Percentiles rank a stretch among this genome's conserved stretches.
These are phyloP conservation scores for Sapayoa aenigma DNA, from an alignment of 2,113 vertebrate species.

Conservation along the genomic window DNA sequence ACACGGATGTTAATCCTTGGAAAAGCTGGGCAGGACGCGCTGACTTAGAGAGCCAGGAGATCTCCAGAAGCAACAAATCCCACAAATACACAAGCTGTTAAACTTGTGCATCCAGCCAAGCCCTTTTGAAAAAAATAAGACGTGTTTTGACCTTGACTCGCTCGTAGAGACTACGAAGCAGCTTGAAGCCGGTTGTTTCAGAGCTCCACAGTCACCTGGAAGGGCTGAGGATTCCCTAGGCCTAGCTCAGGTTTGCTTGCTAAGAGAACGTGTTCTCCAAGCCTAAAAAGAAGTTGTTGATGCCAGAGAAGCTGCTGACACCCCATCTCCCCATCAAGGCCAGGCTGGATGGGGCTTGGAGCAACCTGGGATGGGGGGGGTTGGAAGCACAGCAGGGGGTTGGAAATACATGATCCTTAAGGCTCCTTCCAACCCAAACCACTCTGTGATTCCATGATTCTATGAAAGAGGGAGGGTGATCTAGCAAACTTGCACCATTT, in stretches of 20 bases:
- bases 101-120: not conserved
- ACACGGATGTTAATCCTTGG: not conserved
- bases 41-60: not conserved
- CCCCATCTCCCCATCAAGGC: not conserved
- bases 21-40: not conserved
- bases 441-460: not conserved
- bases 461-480: not conserved
- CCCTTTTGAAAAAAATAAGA: not conserved
- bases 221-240: not conserved
- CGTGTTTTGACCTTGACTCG: not conserved
- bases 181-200: not conserved
- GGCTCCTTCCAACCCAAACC: not conserved
- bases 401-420: not conserved
- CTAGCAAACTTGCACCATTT: not conserved
- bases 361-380: not conserved
- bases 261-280: not conserved
- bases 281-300: not conserved
- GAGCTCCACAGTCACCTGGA: not conserved
- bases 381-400: no score
- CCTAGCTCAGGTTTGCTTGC: not conserved
- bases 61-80: slow-evolving; percentile 19
- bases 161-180: not conserved
- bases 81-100: not conserved
- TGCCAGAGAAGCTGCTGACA: not conserved
- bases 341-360: accelerated